These are phyloP conservation scores for Anagyrus pseudococci DNA, from an alignment of 2,888 invertebrate genomes.

Conservation along the genomic window DNA sequence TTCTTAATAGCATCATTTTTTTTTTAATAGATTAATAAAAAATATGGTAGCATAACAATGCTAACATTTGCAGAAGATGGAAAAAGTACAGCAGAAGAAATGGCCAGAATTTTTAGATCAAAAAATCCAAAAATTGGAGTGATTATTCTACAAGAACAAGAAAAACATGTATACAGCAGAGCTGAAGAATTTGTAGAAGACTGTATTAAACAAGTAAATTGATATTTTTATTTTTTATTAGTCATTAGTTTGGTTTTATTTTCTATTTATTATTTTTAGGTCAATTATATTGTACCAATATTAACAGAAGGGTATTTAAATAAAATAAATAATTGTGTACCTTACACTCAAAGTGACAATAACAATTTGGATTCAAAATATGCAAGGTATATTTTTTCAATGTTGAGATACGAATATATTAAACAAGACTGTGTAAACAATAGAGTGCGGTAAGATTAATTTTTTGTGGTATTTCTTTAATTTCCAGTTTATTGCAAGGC, in stretches of 20 bases:
- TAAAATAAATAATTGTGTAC: constrained; percentile 60
- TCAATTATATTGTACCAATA: constrained; percentile 66
- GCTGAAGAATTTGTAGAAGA: constrained; percentile 67
- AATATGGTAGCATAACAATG: constrained; percentile 57
- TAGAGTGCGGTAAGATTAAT: constrained; percentile 48
- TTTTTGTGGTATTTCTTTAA: constrained; percentile 11
- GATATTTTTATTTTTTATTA: neutral
- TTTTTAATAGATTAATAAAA: constrained; percentile 39
- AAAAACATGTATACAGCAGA: constrained; percentile 64
- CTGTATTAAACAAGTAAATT: constrained; percentile 66
- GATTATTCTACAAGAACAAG: constrained; percentile 63
- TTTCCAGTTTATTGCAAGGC: constrained; percentile 2
- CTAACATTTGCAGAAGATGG: constrained; percentile 67
- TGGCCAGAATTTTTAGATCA: constrained; percentile 63
- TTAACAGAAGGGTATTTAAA: constrained; percentile 65
- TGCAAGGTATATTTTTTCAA: constrained; percentile 50
- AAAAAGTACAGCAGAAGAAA: constrained; percentile 62
- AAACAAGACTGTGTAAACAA: constrained; percentile 48
- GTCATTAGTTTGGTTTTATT: neutral
- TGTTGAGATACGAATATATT: constrained; percentile 50
- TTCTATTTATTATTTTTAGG: constrained; percentile 55
- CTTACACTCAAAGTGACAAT: constrained; percentile 34
- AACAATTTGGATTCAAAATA: constrained; percentile 49
- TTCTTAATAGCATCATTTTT: constrained; percentile 1
- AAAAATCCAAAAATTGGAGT: constrained; percentile 57